phyloP scores from a whole-genome alignment of 2,113 vertebrate genomes.

The Bucco capensis region DNA sequence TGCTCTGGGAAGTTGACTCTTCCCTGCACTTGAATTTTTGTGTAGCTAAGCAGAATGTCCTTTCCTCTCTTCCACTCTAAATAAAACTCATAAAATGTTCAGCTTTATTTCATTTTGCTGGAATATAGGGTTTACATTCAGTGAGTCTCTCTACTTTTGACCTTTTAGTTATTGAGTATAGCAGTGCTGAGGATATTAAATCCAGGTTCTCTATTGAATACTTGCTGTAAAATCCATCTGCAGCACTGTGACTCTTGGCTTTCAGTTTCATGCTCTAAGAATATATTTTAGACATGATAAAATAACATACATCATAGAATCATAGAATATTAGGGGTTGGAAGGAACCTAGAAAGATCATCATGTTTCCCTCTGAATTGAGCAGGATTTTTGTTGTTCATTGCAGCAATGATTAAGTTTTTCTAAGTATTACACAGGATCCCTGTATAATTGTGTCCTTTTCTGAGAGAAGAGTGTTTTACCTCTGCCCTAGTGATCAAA shows the following conservation, averaged over 20 bases:
- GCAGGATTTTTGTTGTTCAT: not conserved
- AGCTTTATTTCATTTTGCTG: not conserved
- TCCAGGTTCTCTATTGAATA: not conserved
- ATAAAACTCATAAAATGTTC: not conserved
- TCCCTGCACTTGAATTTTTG: not conserved
- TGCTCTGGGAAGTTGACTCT: not conserved
- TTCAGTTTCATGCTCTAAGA: not conserved
- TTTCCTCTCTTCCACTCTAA: not conserved
- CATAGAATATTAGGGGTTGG: too few relatives aligned
- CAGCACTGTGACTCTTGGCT: not conserved
- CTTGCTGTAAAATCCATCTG: constrained; percentile 13
- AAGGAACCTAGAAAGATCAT: too few relatives aligned
- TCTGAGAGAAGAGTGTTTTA: not conserved
- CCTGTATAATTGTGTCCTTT: not conserved
- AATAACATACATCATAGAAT: not conserved
- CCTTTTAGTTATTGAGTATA: not conserved
- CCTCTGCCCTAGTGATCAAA: constrained; percentile 47
- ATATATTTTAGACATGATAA: not conserved
- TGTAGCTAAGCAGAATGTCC: not conserved
- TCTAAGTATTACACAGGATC: not conserved
- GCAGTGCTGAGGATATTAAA: constrained; percentile 5
- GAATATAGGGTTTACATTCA: not conserved
- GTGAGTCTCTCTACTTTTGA: not conserved
- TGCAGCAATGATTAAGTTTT: not conserved
- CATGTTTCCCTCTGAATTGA: not conserved